Conservation (phyloP, 1,140 invertebrate species). For the Theocolax elegans region DNA sequence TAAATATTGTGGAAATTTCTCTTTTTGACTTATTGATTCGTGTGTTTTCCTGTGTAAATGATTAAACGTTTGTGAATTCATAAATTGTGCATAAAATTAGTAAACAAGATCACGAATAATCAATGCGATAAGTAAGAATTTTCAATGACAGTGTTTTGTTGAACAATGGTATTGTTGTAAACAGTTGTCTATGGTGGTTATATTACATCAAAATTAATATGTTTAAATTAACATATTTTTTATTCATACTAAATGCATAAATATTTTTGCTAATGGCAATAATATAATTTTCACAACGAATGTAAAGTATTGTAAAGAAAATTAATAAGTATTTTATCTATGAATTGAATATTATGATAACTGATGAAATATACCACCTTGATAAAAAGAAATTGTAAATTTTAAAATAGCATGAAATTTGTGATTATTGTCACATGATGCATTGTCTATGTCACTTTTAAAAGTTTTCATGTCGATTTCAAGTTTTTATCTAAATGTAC, state of each 20-base stretch:
- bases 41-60: constrained; percentile 17
- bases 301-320: constrained; percentile 1
- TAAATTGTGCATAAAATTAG: constrained; percentile 15
- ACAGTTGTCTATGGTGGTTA: constrained; percentile 30
- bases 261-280: constrained; percentile 14
- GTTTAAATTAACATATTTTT: neutral
- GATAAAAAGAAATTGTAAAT: constrained; percentile 18
- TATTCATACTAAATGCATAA: neutral
- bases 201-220: constrained; percentile 29
- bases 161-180: constrained; percentile 5
- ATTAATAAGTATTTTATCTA: neutral
- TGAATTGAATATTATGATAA: neutral
- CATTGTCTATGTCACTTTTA: constrained; percentile 28
- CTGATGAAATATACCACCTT: constrained; percentile 31
- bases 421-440: constrained; percentile 28
- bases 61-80: neutral
- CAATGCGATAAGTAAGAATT: constrained; percentile 7
- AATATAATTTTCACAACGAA: constrained; percentile 21
- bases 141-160: constrained; percentile 25
- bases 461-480: constrained; percentile 31
- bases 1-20: constrained; percentile 6
- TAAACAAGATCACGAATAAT: constrained; percentile 19
- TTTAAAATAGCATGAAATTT: constrained; percentile 20
- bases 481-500: constrained; percentile 38
- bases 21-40: constrained; percentile 28